Percentiles rank a stretch among this genome's conserved stretches.
phyloP scores from a whole-genome alignment of 2,888 invertebrate genomes.

The Fragum fragum region DNA sequence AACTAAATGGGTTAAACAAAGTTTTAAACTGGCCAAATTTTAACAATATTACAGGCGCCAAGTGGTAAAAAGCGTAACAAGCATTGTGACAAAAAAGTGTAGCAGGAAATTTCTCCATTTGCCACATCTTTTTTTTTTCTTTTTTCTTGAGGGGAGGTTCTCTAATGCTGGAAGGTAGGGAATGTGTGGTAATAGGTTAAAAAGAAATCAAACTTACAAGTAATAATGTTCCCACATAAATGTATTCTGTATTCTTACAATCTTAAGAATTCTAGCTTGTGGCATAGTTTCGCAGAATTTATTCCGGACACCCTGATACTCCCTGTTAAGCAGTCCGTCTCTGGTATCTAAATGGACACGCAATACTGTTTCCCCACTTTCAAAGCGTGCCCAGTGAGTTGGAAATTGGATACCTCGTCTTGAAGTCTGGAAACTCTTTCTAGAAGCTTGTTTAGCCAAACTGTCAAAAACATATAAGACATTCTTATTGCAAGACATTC shows the following conservation, averaged over 20 bases:
- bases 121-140: too few relatives aligned
- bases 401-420: constrained; percentile 56
- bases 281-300: constrained; percentile 68
- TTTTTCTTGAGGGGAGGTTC: too few relatives aligned
- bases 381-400: constrained; percentile 70
- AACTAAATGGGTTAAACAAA: too few relatives aligned
- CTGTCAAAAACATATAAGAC: too few relatives aligned
- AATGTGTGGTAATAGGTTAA: too few relatives aligned
- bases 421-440: constrained; percentile 40
- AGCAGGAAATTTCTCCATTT: too few relatives aligned
- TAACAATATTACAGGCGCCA: too few relatives aligned
- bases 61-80: too few relatives aligned
- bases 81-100: too few relatives aligned
- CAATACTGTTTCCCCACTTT: constrained; percentile 15
- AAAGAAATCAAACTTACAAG: constrained; percentile 67
- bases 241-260: constrained; percentile 72
- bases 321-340: constrained; percentile 61
- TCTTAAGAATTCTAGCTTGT: constrained; percentile 67
- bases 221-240: constrained; percentile 72
- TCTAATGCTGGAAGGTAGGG: too few relatives aligned
- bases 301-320: constrained; percentile 67
- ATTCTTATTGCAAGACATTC: too few relatives aligned
- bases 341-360: constrained; percentile 42
- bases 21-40: too few relatives aligned
- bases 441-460: constrained; percentile 40